Base-by-base conservation (phyloP, 2,113 vertebrate species). In the Aegotheles bennettii region DNA sequence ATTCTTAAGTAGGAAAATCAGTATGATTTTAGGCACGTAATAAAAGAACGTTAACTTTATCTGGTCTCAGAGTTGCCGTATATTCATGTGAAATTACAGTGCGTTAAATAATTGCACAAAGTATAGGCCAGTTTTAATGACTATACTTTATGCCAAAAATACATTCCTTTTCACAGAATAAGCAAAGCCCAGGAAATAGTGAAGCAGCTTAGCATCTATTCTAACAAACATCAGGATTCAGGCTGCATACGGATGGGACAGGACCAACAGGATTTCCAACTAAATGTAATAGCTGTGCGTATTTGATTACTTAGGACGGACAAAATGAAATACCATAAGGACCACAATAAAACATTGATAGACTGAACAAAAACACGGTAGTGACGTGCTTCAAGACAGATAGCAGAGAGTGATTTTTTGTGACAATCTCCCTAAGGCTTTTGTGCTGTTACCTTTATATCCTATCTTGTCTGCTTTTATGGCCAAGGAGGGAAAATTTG, bases 351-450 rank as follows among this genome's bases (percentile, higher is more conserved):
- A 98, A 99, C 99, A 99, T 98, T 98, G 98, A 98, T 98, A 99
- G 99, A 99, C 99, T 98, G 98, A 99, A 99, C 99, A 98, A 99
- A 99, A 99, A 99, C 98, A 99, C 98, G 98, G 98, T 98, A 97
- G 99, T 99, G 99, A 98, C 99, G 99, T 99, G 99, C 99, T 99
- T 98, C 98, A 99, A 99, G 98, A 99, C 99, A 99, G 98, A 99
- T 97, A 98, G 98, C 98, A 95, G 97, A 98, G 98, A 98, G 98
- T 98, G 99, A 99, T 98, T 98, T 98, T 98, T 98, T 97, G 98
- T 98, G 99, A 99, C 99, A 99, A 98, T 99, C 99, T 99, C 99
- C 98, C 98, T 99, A 98, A 98, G 98, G 98, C 98, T 98, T 98
- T 98, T 98, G 97, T 98, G 98, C 98, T 98, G 98, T 98, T 98